Conservation (phyloP, 2,113 vertebrate genomes). For the Hepsetus odoe region DNA sequence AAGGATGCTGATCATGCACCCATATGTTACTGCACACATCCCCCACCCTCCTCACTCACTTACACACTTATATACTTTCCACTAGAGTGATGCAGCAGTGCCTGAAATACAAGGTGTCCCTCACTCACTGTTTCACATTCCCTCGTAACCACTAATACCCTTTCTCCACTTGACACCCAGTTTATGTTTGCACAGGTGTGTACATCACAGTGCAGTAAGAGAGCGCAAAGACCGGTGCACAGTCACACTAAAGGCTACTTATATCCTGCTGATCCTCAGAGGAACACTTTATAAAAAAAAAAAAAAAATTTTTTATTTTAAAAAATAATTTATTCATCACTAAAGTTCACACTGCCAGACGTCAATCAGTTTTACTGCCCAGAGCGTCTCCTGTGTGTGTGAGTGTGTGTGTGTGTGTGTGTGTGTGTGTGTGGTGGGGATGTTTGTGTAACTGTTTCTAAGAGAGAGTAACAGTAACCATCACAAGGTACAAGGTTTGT, state of each 20-base stretch:
- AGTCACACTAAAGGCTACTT: not conserved
- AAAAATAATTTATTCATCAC: not conserved
- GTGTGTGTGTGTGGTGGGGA: not conserved
- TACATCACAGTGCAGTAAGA: not conserved
- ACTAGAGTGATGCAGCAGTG: conserved; percentile 22
- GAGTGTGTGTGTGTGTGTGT: too few species aligned
- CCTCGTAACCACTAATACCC: not conserved
- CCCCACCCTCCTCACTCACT: not conserved
- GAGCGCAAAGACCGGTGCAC: not conserved
- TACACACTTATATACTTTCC: not conserved
- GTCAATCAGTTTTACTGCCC: not conserved
- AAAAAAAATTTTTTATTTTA: too few species aligned
- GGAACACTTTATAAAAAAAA: not conserved
- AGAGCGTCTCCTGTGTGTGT: not conserved
- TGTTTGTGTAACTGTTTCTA: too few species aligned
- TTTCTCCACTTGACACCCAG: not conserved
- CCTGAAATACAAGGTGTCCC: not conserved
- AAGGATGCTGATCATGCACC: not conserved
- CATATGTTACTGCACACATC: not conserved
- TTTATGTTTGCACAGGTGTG: not conserved
- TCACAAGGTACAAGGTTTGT: too few species aligned
- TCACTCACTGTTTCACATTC: not conserved
- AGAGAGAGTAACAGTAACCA: too few species aligned
- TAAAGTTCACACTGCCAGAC: not conserved
- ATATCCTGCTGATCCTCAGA: not conserved